Base-by-base conservation (phyloP, 2,888 invertebrate genomes). In the Eupithecia exiguata region DNA sequence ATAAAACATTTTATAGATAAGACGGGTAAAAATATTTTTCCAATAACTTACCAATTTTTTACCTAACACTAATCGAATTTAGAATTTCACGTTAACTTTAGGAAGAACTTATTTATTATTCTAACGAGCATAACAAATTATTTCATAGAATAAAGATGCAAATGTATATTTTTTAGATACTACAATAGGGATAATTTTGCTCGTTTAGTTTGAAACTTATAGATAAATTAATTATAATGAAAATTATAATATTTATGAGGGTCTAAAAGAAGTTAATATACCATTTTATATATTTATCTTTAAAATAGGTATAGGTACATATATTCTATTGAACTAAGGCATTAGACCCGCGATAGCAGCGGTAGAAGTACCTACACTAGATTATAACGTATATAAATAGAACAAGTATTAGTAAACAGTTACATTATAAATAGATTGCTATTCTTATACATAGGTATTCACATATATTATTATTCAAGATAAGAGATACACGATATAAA, bases 401-500 rank as follows among this genome's bases (percentile, higher is more conserved):
- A 74, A 72, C 68, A 71, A 67, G 69, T 86, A 82, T n/a, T 86
- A 81, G 83, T 86, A 83, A 87, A 84, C 68, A 65, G 40, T 62
- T 69, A 75, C 65, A 38, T 69, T 68, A 76, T 74, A 70, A 77
- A 68, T 76, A 77, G 58, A 87, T 82, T 83, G 82, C 84, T 75
- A 78, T 82, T 81, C 77, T 81, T 82, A 80, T 82, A 84, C 82
- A 81, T 83, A 81, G 30, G 30, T 83, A 81, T 77, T 79, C 75
- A 76, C 76, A 82, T 21, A 58, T 53, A n/a, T 84, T 82, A 85
- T 81, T 81, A 82, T 80, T 82, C 82, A 86, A 66, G 65, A 65
- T 88, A 89, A n/a, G 87, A 92, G 88, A 89, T 88, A 78, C 89
- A 77, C 71, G 5, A 70, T 78, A 77, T 91, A 91, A 91, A 92